Evolutionary conservation across 2,113 vertebrate genomes (phyloP).

Genomic region (Oplegnathus fasciatus): DNA sequence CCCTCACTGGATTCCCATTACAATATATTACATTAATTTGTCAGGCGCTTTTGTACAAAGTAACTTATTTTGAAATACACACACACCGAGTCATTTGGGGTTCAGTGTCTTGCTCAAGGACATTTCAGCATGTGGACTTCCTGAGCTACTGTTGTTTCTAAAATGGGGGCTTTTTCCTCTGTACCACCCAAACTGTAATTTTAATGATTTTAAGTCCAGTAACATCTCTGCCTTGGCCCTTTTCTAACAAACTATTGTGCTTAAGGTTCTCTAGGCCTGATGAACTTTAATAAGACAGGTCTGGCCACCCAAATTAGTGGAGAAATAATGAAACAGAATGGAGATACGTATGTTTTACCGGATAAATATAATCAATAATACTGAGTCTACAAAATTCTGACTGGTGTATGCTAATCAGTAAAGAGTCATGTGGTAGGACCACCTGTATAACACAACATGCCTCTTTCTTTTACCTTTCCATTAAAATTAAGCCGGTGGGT

Average conservation of each 20-base stretch:
- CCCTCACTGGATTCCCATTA: background rate
- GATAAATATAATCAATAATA: background rate
- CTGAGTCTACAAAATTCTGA: background rate
- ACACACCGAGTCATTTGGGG: background rate
- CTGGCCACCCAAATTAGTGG: background rate
- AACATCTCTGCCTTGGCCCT: background rate
- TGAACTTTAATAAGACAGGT: background rate
- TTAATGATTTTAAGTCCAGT: background rate
- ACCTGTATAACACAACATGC: slow-evolving; percentile 6
- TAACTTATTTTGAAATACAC: background rate
- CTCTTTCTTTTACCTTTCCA: slow-evolving; percentile 35
- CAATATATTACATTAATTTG: background rate
- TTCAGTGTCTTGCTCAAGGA: background rate
- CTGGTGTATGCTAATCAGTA: background rate
- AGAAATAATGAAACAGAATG: background rate
- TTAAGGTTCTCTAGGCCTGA: background rate
- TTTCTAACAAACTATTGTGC: background rate
- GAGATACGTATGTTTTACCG: background rate
- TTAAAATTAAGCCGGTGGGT: slow-evolving; percentile 43
- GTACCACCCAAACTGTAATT: background rate
- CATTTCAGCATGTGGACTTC: no score
- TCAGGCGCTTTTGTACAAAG: background rate
- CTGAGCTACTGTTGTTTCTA: background rate
- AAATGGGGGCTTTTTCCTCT: background rate
- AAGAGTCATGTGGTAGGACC: background rate